These are phyloP conservation scores for Caenorhabditis wallacei DNA, from an alignment of 2,888 invertebrate genomes.

Conservation along the genomic window DNA sequence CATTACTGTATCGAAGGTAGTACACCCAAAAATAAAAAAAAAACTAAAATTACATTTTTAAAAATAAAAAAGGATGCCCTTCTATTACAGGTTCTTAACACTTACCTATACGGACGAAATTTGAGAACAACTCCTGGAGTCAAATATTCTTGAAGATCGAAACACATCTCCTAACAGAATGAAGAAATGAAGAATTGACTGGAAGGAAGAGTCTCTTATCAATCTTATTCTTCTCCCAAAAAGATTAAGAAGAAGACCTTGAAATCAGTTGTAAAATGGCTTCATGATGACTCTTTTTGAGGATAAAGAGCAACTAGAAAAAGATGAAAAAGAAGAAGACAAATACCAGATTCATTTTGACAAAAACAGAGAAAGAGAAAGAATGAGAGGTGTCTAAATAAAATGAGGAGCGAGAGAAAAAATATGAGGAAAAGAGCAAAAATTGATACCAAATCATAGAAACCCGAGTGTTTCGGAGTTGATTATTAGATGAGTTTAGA, in stretches of 20 bases:
- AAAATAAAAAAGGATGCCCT: background rate
- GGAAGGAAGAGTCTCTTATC: conserved; percentile 11
- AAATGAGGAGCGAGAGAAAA: background rate
- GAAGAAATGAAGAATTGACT: background rate
- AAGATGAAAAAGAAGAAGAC: conserved; percentile 14
- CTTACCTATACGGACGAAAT: conserved; percentile 62
- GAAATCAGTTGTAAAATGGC: background rate
- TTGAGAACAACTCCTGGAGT: conserved; percentile 61
- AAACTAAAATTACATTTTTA: background rate
- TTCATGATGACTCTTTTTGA: conserved; percentile 34
- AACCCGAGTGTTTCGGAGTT: background rate
- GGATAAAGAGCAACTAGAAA: background rate
- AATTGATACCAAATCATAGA: background rate
- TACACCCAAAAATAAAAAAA: background rate
- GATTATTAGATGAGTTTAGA: no score
- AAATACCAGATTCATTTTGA: conserved; percentile 44
- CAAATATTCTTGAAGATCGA: conserved; percentile 54
- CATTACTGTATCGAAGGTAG: background rate
- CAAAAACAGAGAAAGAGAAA: conserved; percentile 14
- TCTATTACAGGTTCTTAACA: background rate
- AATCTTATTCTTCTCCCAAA: background rate
- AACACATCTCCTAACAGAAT: conserved; percentile 39
- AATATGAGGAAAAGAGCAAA: background rate
- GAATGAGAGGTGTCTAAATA: conserved; percentile 24
- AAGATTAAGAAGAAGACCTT: conserved; percentile 46